These are phyloP conservation scores for Pseudomugil tenellus DNA, from an alignment of 2,797 vertebrate genomes.

Conservation along the genomic window DNA sequence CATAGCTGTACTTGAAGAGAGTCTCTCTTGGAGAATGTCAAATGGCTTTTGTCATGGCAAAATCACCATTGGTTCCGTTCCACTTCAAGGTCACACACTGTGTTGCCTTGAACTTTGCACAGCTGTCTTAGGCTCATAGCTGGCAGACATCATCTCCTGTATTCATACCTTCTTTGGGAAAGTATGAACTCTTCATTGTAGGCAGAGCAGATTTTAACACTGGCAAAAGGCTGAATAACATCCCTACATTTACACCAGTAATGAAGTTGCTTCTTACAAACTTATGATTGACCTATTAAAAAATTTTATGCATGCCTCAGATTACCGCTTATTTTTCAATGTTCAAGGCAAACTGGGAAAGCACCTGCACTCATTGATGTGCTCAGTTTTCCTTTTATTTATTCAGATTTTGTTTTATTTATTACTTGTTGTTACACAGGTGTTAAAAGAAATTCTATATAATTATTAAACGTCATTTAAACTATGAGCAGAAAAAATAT, in stretches of 20 bases:
- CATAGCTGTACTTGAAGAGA: background rate
- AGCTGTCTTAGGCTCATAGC: background rate
- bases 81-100: background rate
- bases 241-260: too few relatives aligned
- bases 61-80: background rate
- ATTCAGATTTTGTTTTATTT: background rate
- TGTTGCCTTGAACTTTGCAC: background rate
- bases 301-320: too few relatives aligned
- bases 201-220: too few relatives aligned
- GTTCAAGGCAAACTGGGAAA: too few relatives aligned
- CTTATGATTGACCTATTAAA: too few relatives aligned
- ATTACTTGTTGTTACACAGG: background rate
- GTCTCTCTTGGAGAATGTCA: background rate
- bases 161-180: too few relatives aligned
- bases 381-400: background rate
- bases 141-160: background rate
- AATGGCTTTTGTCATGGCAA: background rate
- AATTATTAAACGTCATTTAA: background rate
- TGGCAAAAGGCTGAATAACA: too few relatives aligned
- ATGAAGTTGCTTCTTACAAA: too few relatives aligned
- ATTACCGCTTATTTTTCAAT: too few relatives aligned
- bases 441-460: background rate
- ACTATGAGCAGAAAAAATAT: background rate
- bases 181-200: too few relatives aligned
- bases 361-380: too few relatives aligned